Conservation (phyloP, 2,113 vertebrate genomes). For the Cyanistes caeruleus region DNA sequence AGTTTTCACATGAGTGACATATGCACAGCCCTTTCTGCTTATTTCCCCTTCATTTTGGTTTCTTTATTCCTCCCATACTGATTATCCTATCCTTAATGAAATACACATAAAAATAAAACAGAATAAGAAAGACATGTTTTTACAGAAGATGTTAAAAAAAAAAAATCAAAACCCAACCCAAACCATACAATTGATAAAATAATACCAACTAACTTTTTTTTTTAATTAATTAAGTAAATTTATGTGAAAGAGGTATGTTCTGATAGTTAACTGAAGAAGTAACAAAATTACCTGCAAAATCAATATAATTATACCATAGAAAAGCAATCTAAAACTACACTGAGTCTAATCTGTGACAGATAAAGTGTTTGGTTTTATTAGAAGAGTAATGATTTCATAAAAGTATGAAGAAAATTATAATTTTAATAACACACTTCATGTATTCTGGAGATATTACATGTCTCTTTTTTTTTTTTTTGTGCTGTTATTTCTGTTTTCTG, state of each 20-base stretch:
- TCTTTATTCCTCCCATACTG: neutral
- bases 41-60: neutral
- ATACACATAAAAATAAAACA: neutral
- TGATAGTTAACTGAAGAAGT: neutral
- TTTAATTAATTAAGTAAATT: neutral
- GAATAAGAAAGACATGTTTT: neutral
- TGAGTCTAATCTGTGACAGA: neutral
- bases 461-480: neutral
- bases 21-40: neutral
- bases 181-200: neutral
- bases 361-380: neutral
- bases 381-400: neutral
- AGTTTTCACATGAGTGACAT: neutral
- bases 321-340: neutral
- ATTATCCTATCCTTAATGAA: neutral
- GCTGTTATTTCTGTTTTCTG: neutral
- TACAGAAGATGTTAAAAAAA: neutral
- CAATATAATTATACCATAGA: neutral
- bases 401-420: neutral
- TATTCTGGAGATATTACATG: neutral
- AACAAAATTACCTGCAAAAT: neutral
- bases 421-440: neutral
- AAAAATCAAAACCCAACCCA: accelerated
- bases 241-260: neutral
- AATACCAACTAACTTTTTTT: neutral